Conservation (phyloP, 2,888 invertebrate species). For the Drosophila kuntzei region DNA sequence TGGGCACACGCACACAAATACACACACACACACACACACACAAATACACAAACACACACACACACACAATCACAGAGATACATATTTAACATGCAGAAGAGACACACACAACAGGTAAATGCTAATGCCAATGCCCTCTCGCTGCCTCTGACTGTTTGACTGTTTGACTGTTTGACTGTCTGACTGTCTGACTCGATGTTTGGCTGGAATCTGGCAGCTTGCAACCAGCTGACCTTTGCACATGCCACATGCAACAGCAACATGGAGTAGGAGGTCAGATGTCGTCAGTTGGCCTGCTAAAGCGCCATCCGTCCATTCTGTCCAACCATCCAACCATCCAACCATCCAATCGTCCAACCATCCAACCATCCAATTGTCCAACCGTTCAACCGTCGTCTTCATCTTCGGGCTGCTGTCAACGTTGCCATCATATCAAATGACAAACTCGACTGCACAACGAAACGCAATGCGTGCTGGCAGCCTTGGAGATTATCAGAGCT, state of each 20-base stretch:
- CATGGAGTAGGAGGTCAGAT: slow-evolving; percentile 50
- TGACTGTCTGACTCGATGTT: slow-evolving; percentile 12
- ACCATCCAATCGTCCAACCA: neutral
- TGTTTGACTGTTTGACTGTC: slow-evolving; percentile 18
- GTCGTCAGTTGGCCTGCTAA: slow-evolving; percentile 41
- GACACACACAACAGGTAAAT: slow-evolving; percentile 55
- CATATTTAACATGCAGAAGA: slow-evolving; percentile 7
- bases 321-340: slow-evolving; percentile 1
- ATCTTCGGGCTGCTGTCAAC: slow-evolving; percentile 67
- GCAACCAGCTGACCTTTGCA: slow-evolving; percentile 79
- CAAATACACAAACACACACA: slow-evolving; percentile 23
- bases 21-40: slow-evolving; percentile 33
- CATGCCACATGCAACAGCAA: slow-evolving; percentile 64
- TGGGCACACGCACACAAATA: slow-evolving; percentile 57
- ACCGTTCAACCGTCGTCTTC: slow-evolving; percentile 44
- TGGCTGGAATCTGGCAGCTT: slow-evolving; percentile 41
- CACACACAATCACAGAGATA: neutral
- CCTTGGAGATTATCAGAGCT: slow-evolving; percentile 65
- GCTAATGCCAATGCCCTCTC: slow-evolving; percentile 62
- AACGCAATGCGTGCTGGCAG: slow-evolving; percentile 55
- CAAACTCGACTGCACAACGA: slow-evolving; percentile 65
- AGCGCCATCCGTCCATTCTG: slow-evolving; percentile 26
- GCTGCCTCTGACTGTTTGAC: slow-evolving; percentile 16
- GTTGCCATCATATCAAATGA: slow-evolving; percentile 78
- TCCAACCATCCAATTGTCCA: slow-evolving; percentile 3